phyloP scores from a whole-genome alignment of 2,888 invertebrate genomes.

The Mermis nigrescens region DNA sequence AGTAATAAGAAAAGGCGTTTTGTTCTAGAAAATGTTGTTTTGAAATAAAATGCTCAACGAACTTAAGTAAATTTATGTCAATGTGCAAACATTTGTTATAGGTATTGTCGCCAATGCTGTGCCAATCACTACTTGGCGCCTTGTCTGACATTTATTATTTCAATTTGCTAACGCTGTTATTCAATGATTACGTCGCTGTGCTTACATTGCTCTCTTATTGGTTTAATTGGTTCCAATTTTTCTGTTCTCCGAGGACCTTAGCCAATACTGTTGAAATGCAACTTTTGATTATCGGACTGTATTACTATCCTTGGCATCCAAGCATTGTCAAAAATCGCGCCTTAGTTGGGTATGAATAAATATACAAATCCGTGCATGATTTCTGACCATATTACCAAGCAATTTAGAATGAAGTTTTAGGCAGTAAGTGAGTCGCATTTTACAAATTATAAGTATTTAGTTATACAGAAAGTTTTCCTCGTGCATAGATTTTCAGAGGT shows the following conservation, averaged over 20 bases:
- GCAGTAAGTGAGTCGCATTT: too few relatives aligned
- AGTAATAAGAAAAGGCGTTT: too few relatives aligned
- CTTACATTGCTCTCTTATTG: conserved; percentile 56
- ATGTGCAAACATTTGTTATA: too few relatives aligned
- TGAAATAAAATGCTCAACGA: too few relatives aligned
- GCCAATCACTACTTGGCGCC: conserved; percentile 59
- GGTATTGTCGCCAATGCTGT: conserved; percentile 53
- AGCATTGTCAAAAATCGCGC: conserved; percentile 8
- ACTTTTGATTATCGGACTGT: conserved; percentile 58
- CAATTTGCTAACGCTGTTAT: conserved; percentile 36
- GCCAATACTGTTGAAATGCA: conserved; percentile 68
- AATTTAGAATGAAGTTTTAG: too few relatives aligned
- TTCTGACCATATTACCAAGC: too few relatives aligned
- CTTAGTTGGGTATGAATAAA: background rate
- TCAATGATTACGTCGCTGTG: conserved; percentile 37
- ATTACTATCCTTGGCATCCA: conserved; percentile 39
- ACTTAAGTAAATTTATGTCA: too few relatives aligned
- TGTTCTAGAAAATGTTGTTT: too few relatives aligned
- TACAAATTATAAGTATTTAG: too few relatives aligned
- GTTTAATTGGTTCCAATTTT: conserved; percentile 76
- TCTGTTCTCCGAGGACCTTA: conserved; percentile 65
- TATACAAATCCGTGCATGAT: too few relatives aligned
- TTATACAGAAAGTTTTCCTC: too few relatives aligned
- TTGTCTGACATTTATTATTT: conserved; percentile 55
- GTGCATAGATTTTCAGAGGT: too few relatives aligned